Evolutionary conservation across 2,888 invertebrate genomes (phyloP), one percentile per base, ranked within the genome.

Genomic region (Gastracanthus pulcherrimus): DNA sequence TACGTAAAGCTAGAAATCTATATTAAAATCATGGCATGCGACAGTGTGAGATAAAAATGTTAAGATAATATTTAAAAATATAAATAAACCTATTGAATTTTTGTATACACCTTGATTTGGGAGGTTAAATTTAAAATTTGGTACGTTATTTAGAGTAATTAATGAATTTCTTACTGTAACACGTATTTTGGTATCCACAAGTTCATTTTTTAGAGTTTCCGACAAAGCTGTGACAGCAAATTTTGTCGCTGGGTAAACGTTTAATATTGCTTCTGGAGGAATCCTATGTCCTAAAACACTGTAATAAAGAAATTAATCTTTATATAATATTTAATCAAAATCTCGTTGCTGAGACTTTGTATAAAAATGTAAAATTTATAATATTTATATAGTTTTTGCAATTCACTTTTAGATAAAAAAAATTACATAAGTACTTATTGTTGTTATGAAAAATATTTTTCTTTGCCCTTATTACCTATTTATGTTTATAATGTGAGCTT

Each of bases 191-290:
- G 41, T 23, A n/a, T 38, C 55, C 4, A 26, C 9, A 78, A 94
- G 91, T 89, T 94, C 94, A 87, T 92, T 92, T 79, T 94, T 92
- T n/a, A 94, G 89, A 60, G 93, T 93, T 88, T 94, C 93, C n/a
- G 93, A 92, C 36, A 94, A 87, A 60, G 93, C 93, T 29, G 92
- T 93, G 51, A 94, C 92, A 60, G 94, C 93, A 89, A 92, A 92
- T 89, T 94, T 94, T 38, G 94, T 93, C 45, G 93, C 93, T 62
- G 93, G 91, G 89, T 94, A 94, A 86, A 94, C 91, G 85, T 92
- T 92, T 84, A 91, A 90, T 6, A 60, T 0, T 5, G 77, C 4
- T 76, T 90, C 89, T 69, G 91, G 90, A 81, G 91, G 90, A 81
- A 93, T 90, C 76, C 90, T 89, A 87, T 92, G 92, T 55, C 93